Percentiles rank a stretch among this genome's conserved stretches.
These are phyloP conservation scores for Todiramphus saurophagus DNA, from an alignment of 2,113 vertebrate genomes.

Conservation along the genomic window DNA sequence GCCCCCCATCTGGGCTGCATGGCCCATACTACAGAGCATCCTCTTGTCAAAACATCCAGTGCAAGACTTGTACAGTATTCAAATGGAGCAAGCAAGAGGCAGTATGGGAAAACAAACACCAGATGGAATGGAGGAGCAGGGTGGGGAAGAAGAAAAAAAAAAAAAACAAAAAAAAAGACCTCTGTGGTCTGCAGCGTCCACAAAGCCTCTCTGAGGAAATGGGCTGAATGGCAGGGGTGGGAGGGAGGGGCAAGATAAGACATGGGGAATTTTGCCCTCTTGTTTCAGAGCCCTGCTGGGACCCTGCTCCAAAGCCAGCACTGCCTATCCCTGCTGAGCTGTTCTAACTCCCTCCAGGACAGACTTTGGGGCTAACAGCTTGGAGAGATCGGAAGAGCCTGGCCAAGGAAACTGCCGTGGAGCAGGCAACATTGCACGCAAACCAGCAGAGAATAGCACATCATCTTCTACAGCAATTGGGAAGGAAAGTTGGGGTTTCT, in stretches of 20 bases:
- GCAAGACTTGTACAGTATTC: not conserved
- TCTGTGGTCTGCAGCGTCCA: not conserved
- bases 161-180: not conserved
- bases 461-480: not conserved
- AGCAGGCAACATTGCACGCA: rapidly evolving
- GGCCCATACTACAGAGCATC: not conserved
- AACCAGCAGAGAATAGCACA: not conserved
- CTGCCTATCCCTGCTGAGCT: not conserved
- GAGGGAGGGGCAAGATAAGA: not conserved
- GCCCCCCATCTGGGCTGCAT: not conserved
- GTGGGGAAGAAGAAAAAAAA: not conserved
- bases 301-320: not conserved
- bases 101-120: not conserved
- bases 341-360: not conserved
- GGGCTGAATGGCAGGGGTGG: not conserved
- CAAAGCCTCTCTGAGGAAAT: not conserved
- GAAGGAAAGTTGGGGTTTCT: not conserved
- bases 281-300: not conserved
- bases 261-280: not conserved
- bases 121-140: not conserved
- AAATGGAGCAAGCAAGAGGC: not conserved
- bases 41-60: not conserved
- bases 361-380: not conserved
- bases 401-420: not conserved
- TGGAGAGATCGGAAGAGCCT: not conserved